phyloP scores from a whole-genome alignment of 1,140 invertebrate species.

The Hormaphis cornu region DNA sequence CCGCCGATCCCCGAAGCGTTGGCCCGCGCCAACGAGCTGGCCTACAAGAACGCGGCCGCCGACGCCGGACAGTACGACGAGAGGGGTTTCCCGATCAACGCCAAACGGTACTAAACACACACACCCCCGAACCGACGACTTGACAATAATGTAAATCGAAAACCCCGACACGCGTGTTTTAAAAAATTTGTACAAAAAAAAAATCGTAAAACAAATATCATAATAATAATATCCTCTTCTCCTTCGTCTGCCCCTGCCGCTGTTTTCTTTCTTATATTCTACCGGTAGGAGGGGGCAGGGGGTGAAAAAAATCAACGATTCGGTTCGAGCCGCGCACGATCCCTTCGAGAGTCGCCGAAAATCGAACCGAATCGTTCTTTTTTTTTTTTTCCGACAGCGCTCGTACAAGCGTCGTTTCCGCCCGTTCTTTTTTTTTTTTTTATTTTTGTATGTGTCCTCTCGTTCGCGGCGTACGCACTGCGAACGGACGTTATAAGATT shows the following conservation, averaged over 20 bases:
- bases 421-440: not conserved
- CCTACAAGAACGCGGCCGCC: conserved; percentile 24
- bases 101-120: conserved; percentile 1
- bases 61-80: conserved; percentile 34
- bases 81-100: conserved; percentile 33
- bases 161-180: no score
- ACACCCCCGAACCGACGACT: not conserved
- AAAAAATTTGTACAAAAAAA: no score
- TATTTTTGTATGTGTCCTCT: not conserved
- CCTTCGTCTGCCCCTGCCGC: not conserved
- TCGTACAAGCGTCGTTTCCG: no score
- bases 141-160: no score
- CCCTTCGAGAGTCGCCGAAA: not conserved
- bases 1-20: conserved; percentile 37
- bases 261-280: no score
- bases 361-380: not conserved
- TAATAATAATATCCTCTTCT: not conserved
- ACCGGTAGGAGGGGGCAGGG: no score
- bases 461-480: not conserved
- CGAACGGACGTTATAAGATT: no score
- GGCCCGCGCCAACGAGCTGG: conserved; percentile 18
- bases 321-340: not conserved
- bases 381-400: not conserved
- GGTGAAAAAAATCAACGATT: conserved; percentile 4
- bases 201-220: no score